Evolutionary conservation across 2,888 invertebrate genomes (phyloP), one percentile per base, ranked within the genome.

Genomic region (Cecidostiba fungosa): DNA sequence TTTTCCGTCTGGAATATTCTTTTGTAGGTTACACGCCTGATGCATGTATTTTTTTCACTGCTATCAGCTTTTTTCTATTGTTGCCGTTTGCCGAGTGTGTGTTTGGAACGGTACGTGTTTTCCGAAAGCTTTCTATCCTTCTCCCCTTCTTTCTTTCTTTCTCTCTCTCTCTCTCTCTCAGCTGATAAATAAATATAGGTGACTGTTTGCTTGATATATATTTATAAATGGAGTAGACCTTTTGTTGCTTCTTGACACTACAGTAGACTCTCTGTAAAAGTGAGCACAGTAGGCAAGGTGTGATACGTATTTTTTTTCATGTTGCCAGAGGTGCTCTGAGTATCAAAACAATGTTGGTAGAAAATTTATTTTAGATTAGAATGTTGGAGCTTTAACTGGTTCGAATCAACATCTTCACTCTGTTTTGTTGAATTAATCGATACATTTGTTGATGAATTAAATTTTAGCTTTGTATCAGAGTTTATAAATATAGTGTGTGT

Each of bases 191-290:
- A 50, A 19, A 50, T 50, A 43, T 43, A 43, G 43, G 10, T 10
- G 8, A 10, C 43, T 10, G 0, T 50, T 50, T 19, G 16, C 4
- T 16, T 50, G 3, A 16, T 19, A 12, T 50, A 19, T 47, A 50
- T 10, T 50, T 16, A 50, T 23, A n/a, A 66, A 29, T 66, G 29
- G 29, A 66, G 66, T 66, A 29, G 26, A 66, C 66, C 10, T 66
- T 66, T 59, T n/a, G n/a, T n/a, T n/a, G 12, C 2, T 62, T 26
- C 8, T 66, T 14, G 14, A 14, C 14, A 10, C 23, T 59, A 59
- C 59, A 59, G 59, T 59, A 59, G 23, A 59, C n/a, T 59, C 59
- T 59, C 23, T 59, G 59, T 23, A 23, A 59, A 47, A 50, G 59
- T 10, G 59, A 19, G n/a, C n/a, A n/a, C n/a, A n/a, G n/a, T 3